phyloP scores from a whole-genome alignment of 2,888 invertebrate species.

The Drosophila neutralis region DNA sequence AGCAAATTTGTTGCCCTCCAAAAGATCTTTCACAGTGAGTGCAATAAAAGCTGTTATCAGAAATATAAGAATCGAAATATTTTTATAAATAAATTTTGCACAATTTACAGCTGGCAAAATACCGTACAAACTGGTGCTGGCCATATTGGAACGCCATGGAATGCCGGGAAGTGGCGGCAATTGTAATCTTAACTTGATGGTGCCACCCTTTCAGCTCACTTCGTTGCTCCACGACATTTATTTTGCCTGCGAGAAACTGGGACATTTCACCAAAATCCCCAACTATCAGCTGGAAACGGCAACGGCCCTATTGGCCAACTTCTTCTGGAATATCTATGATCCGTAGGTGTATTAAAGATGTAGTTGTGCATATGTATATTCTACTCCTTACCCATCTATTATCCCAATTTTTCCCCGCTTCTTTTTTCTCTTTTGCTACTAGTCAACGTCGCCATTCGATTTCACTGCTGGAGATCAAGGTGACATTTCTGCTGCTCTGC shows the following conservation, averaged over 20 bases:
- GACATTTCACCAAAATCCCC: conserved; percentile 75
- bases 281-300: conserved; percentile 77
- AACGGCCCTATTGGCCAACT: conserved; percentile 80
- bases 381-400: not conserved
- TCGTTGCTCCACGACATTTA: conserved; percentile 84
- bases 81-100: not conserved
- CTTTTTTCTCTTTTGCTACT: not conserved
- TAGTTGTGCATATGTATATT: not conserved
- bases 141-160: conserved; percentile 82
- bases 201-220: conserved; percentile 82
- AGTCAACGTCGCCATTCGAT: conserved; percentile 83
- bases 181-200: conserved; percentile 73
- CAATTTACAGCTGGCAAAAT: conserved; percentile 76
- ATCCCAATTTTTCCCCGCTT: not conserved
- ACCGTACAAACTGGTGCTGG: conserved; percentile 82
- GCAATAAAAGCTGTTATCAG: conserved; percentile 12
- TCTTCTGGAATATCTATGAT: conserved; percentile 84
- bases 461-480: conserved; percentile 83
- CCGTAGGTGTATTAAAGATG: conserved; percentile 72
- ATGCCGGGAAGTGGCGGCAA: conserved; percentile 60
- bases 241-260: conserved; percentile 83
- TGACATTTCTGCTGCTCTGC: conserved; percentile 82
- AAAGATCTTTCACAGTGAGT: conserved; percentile 82
- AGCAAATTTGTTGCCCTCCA: conserved; percentile 82
- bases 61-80: not conserved